phyloP scores from a whole-genome alignment of 2,797 vertebrate genomes.

The Gouania willdenowi region DNA sequence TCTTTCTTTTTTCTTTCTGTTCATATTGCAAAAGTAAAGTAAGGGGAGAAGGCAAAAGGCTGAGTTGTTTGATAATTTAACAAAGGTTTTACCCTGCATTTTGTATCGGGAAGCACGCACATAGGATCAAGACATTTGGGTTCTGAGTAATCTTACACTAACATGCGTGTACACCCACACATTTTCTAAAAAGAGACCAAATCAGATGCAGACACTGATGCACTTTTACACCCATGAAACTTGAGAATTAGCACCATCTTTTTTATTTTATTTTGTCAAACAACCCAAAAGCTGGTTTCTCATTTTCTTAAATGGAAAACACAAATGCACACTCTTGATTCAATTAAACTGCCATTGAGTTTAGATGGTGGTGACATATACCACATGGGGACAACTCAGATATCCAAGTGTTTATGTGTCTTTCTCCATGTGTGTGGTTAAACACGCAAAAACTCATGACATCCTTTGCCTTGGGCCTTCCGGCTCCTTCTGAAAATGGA shows the following conservation, averaged over 20 bases:
- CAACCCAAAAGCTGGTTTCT: background rate
- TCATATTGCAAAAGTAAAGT: constrained; percentile 11
- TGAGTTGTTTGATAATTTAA: background rate
- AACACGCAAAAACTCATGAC: constrained; percentile 32
- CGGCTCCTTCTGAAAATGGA: constrained; percentile 52
- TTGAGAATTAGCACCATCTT: constrained; percentile 27
- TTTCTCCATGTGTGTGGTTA: constrained; percentile 7
- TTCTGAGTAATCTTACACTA: constrained; percentile 20
- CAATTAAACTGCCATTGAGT: constrained; percentile 48
- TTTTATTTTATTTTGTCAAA: constrained; percentile 29
- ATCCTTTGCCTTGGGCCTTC: constrained; percentile 28
- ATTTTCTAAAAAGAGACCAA: constrained; percentile 1
- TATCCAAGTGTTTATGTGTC: constrained; percentile 1
- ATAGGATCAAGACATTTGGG: constrained; percentile 4
- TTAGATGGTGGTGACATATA: constrained; percentile 41
- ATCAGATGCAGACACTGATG: constrained; percentile 11
- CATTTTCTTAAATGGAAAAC: constrained; percentile 49
- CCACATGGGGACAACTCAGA: constrained; percentile 22
- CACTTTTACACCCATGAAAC: constrained; percentile 23
- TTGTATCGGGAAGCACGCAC: background rate
- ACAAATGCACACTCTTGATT: constrained; percentile 50
- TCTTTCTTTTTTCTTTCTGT: background rate
- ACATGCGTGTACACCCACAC: constrained; percentile 8
- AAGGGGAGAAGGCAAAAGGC: background rate
- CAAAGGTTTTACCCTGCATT: constrained; percentile 6